Percentiles rank a stretch among this genome's conserved stretches.
Conservation (phyloP, 2,888 invertebrate genomes). For the Polylopha cassiicola region DNA sequence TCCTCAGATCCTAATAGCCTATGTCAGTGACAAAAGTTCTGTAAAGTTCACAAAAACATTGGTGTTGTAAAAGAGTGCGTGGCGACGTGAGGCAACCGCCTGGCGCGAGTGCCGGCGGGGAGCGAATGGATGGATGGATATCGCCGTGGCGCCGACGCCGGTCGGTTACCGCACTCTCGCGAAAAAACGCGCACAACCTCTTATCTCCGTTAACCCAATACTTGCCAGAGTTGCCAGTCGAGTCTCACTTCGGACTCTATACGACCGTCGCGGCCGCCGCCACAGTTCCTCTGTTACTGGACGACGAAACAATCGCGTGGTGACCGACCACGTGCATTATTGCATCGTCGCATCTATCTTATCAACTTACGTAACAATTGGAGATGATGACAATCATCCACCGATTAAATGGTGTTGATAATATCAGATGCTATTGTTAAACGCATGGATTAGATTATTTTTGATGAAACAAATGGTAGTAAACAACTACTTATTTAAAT, state of each 20-base stretch:
- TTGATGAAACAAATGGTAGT: too few relatives aligned
- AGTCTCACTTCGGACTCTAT: slow-evolving; percentile 10
- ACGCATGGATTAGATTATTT: too few relatives aligned
- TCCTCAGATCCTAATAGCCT: slow-evolving; percentile 4
- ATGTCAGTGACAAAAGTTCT: slow-evolving; percentile 36
- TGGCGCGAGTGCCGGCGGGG: slow-evolving; percentile 64
- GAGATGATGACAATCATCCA: too few relatives aligned
- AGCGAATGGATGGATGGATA: slow-evolving; percentile 57
- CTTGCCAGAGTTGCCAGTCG: slow-evolving; percentile 39
- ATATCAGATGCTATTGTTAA: too few relatives aligned
- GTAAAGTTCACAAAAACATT: slow-evolving; percentile 55
- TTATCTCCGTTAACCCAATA: slow-evolving; percentile 55
- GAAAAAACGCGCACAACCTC: slow-evolving; percentile 57
- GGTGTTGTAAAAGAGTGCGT: slow-evolving; percentile 38
- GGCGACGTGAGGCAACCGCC: slow-evolving; percentile 47
- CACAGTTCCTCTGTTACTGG: too few relatives aligned
- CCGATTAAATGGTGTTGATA: too few relatives aligned
- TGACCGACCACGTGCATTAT: too few relatives aligned
- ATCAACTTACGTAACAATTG: too few relatives aligned
- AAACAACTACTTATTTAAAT: too few relatives aligned
- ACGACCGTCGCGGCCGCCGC: background rate
- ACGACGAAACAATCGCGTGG: too few relatives aligned
- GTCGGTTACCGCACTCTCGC: slow-evolving; percentile 60
- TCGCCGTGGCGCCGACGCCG: slow-evolving; percentile 46
- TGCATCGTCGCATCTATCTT: too few relatives aligned